A percentile compares a stretch with the other conserved stretches of the same genome.
phyloP scores from a whole-genome alignment of 2,888 invertebrate genomes.

The Timema podura region DNA sequence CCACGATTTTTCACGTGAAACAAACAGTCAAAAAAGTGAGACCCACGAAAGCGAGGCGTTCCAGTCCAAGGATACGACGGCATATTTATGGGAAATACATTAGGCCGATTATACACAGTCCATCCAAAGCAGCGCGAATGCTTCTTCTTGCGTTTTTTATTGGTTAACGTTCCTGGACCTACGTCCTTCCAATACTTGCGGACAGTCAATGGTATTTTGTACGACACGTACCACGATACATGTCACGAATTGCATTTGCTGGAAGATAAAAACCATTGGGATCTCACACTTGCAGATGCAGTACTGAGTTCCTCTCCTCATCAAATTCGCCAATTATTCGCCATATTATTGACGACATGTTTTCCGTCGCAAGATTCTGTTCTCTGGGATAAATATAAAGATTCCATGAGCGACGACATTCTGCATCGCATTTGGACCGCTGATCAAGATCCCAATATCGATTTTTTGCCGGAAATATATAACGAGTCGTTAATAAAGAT shows the following conservation, averaged over 20 bases:
- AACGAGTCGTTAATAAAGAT: conserved; percentile 38
- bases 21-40: not conserved
- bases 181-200: conserved; percentile 39
- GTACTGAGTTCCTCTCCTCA: conserved; percentile 31
- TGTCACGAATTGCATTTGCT: conserved; percentile 39
- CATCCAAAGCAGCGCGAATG: conserved; percentile 38
- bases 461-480: conserved; percentile 35
- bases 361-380: conserved; percentile 30
- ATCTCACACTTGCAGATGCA: conserved; percentile 33
- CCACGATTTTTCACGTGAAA: conserved; percentile 32
- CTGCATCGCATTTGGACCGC: not conserved
- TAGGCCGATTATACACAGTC: conserved; percentile 39
- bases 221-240: conserved; percentile 44
- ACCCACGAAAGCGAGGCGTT: conserved; percentile 22
- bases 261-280: conserved; percentile 38
- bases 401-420: conserved; percentile 16
- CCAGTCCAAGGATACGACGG: conserved; percentile 23
- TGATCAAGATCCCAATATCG: conserved; percentile 32
- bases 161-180: conserved; percentile 39
- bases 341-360: conserved; percentile 38
- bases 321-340: conserved; percentile 37
- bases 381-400: conserved; percentile 28
- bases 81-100: too few relatives aligned
- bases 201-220: too few relatives aligned
- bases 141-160: conserved; percentile 38